Evolutionary conservation across 2,888 invertebrate species (phyloP).

Genomic region (Achlya flavicornis): DNA sequence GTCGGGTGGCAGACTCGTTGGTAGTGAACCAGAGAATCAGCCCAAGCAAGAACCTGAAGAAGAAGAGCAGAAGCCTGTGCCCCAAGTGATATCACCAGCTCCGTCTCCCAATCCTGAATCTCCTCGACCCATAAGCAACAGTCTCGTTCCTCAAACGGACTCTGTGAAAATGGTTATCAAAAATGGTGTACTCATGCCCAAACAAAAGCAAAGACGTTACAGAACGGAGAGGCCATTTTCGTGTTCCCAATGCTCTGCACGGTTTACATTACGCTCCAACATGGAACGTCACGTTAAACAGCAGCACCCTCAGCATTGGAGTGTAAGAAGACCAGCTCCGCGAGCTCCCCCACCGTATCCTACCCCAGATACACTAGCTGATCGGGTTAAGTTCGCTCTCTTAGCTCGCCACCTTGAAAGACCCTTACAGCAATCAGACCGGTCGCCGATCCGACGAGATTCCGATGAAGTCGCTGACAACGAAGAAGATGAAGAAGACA

Average conservation of each 20-base stretch:
- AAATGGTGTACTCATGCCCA: conserved; percentile 95
- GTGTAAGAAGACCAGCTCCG: conserved; percentile 86
- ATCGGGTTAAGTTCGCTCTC: conserved; percentile 88
- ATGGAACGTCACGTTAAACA: conserved; percentile 98
- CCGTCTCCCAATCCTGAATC: conserved; percentile 78
- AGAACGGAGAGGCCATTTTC: conserved; percentile 95
- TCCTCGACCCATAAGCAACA: conserved; percentile 75
- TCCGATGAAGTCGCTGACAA: conserved; percentile 85
- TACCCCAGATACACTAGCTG: conserved; percentile 61
- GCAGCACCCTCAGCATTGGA: conserved; percentile 96
- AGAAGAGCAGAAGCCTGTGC: conserved; percentile 79
- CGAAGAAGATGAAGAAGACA: conserved; percentile 87
- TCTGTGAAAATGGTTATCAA: conserved; percentile 95
- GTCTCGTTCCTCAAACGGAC: conserved; percentile 77
- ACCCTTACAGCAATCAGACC: conserved; percentile 74
- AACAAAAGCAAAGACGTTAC: conserved; percentile 95
- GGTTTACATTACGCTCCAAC: conserved; percentile 95
- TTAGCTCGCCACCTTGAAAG: conserved; percentile 90
- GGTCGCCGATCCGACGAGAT: conserved; percentile 69
- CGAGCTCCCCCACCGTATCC: conserved; percentile 73
- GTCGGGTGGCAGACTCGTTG: conserved; percentile 87
- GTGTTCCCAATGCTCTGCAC: conserved; percentile 94
- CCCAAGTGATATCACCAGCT: conserved; percentile 66
- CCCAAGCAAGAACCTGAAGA: conserved; percentile 80
- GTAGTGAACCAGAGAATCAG: conserved; percentile 64